These are phyloP conservation scores for Linnaemya tessellans DNA, from an alignment of 2,888 invertebrate genomes.

Conservation along the genomic window DNA sequence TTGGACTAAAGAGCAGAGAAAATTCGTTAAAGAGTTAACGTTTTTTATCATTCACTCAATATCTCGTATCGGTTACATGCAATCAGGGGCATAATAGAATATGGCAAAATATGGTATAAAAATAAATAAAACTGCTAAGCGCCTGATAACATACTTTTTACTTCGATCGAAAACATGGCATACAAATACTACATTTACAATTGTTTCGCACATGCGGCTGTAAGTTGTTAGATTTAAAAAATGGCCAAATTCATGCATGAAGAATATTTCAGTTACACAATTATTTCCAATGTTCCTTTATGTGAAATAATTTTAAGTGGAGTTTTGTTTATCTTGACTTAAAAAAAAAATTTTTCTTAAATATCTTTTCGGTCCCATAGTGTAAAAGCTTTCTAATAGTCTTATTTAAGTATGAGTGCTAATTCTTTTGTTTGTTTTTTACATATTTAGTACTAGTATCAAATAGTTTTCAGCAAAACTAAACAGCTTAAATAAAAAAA, in stretches of 20 bases:
- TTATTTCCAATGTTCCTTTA: background rate
- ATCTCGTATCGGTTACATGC: background rate
- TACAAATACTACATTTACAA: background rate
- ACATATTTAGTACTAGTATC: slow-evolving; percentile 18
- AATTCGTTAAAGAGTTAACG: background rate
- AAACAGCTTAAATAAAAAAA: slow-evolving; percentile 61
- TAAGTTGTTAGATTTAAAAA: background rate
- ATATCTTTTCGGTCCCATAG: background rate
- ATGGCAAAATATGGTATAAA: background rate
- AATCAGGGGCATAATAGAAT: slow-evolving; percentile 5
- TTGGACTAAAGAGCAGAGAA: background rate
- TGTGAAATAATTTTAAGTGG: too few species aligned
- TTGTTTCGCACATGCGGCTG: background rate
- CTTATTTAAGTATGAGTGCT: background rate
- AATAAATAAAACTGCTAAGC: slow-evolving; percentile 58
- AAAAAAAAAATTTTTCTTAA: too few species aligned
- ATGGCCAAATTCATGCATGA: background rate
- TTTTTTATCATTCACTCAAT: background rate
- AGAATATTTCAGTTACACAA: background rate
- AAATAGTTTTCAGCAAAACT: slow-evolving; percentile 56
- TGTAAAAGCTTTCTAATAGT: background rate
- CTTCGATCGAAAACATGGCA: background rate
- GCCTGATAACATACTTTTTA: slow-evolving; percentile 64
- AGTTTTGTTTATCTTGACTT: too few species aligned
- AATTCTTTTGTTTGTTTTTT: background rate